A percentile compares a stretch with the other conserved stretches of the same genome.
phyloP scores from a whole-genome alignment of 2,113 vertebrate species.

The Hydrolagus affinis region DNA sequence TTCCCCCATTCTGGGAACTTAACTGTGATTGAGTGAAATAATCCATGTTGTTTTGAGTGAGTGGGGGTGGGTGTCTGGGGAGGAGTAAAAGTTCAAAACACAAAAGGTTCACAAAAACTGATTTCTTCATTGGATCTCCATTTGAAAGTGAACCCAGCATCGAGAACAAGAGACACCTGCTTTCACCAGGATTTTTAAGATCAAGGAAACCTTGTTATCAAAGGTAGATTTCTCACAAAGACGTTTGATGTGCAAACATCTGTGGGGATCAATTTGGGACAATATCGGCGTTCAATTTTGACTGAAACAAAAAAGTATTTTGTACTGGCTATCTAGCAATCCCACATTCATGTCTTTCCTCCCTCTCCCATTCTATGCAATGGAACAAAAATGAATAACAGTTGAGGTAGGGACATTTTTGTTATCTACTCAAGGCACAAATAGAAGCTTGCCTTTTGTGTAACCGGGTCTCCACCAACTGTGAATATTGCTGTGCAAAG shows the following conservation, averaged over 20 bases:
- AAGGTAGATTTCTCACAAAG: not conserved
- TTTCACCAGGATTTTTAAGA: not conserved
- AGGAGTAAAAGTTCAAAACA: not conserved
- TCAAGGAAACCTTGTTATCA: not conserved
- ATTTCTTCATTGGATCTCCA: not conserved
- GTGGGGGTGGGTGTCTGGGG: not conserved
- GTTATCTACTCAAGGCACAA: slow-evolving; percentile 1
- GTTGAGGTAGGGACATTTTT: not conserved
- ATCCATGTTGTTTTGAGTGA: not conserved
- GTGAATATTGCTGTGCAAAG: slow-evolving; percentile 9
- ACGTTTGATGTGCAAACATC: not conserved
- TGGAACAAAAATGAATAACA: not conserved
- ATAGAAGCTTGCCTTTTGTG: slow-evolving; percentile 14
- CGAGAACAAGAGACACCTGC: not conserved
- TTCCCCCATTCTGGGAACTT: not conserved
- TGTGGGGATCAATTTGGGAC: not conserved
- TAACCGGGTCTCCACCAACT: slow-evolving; percentile 2
- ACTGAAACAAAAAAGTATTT: not conserved
- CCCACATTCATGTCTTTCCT: not conserved
- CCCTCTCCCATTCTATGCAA: not conserved
- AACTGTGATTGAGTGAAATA: not conserved
- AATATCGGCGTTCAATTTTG: not conserved
- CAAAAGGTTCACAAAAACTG: not conserved
- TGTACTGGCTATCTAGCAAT: not conserved
- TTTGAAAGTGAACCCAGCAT: not conserved